Evolutionary conservation across 2,888 invertebrate species (phyloP).

Genomic region (Oscheius sp.): DNA sequence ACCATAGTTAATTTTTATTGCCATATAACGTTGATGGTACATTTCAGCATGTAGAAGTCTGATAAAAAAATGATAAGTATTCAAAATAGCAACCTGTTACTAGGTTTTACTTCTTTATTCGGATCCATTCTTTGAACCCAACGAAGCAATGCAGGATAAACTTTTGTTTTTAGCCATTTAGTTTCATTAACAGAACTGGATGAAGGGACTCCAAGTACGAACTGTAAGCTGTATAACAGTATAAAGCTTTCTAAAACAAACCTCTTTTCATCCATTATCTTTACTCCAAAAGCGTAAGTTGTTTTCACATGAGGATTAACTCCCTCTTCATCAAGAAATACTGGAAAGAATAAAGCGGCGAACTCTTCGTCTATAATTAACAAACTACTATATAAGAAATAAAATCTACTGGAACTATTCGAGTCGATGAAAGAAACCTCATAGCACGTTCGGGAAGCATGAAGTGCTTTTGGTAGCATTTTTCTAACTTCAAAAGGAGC

Average conservation of each 20-base stretch:
- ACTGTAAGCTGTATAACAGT: background rate
- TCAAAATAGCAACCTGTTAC: background rate
- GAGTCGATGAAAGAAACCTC: slow-evolving; percentile 35
- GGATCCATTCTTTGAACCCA: slow-evolving; percentile 43
- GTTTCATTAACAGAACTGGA: slow-evolving; percentile 9
- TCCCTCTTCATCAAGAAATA: background rate
- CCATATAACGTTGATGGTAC: slow-evolving; percentile 34
- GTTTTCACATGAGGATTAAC: slow-evolving; percentile 7
- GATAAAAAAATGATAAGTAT: background rate
- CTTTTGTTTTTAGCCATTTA: slow-evolving; percentile 31
- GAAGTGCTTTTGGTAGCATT: slow-evolving; percentile 25
- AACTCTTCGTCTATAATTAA: slow-evolving; percentile 11
- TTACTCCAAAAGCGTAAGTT: slow-evolving; percentile 21
- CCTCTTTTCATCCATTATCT: slow-evolving; percentile 13
- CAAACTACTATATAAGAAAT: background rate
- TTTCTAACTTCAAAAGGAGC: slow-evolving; percentile 28
- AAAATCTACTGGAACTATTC: slow-evolving; percentile 31
- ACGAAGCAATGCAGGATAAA: slow-evolving; percentile 33
- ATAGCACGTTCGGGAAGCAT: slow-evolving; percentile 16
- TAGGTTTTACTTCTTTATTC: slow-evolving; percentile 24
- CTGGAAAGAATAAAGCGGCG: slow-evolving; percentile 1
- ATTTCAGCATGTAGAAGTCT: slow-evolving; percentile 34
- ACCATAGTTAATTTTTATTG: background rate
- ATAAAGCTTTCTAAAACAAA: background rate
- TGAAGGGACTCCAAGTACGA: slow-evolving; percentile 7